These are phyloP conservation scores for Peromyscus melanophrys DNA, from an alignment of 2,797 vertebrate species.

Conservation along the genomic window DNA sequence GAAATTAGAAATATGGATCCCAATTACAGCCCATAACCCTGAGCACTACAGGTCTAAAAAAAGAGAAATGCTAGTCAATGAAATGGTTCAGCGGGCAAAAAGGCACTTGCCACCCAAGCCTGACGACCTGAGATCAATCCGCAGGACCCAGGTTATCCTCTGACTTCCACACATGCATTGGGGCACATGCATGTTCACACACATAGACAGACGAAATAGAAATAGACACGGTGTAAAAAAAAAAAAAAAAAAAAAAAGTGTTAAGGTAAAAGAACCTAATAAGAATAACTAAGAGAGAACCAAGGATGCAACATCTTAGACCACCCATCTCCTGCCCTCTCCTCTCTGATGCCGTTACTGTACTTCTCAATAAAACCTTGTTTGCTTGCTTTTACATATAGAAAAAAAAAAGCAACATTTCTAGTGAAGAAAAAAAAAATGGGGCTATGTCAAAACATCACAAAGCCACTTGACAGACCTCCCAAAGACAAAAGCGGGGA, in stretches of 20 bases:
- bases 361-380: not conserved
- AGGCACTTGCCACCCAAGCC: not conserved
- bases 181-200: not conserved
- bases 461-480: conserved; percentile 2
- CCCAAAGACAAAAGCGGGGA: not conserved
- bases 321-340: not conserved
- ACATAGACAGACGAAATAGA: not conserved
- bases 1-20: conserved; percentile 7
- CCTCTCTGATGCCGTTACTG: not conserved
- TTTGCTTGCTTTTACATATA: not conserved
- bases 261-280: conserved; percentile 1
- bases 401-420: not conserved
- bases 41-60: not conserved
- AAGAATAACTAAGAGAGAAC: conserved; percentile 50
- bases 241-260: not conserved
- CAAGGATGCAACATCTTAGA: not conserved
- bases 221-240: not conserved
- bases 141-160: not conserved
- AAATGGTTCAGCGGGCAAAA: not conserved
- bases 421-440: not conserved
- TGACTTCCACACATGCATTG: too few relatives aligned
- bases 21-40: not conserved
- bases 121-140: not conserved
- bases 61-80: not conserved
- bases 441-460: not conserved